phyloP scores from a whole-genome alignment of 2,113 vertebrate species.

The Eidolon helvum region DNA sequence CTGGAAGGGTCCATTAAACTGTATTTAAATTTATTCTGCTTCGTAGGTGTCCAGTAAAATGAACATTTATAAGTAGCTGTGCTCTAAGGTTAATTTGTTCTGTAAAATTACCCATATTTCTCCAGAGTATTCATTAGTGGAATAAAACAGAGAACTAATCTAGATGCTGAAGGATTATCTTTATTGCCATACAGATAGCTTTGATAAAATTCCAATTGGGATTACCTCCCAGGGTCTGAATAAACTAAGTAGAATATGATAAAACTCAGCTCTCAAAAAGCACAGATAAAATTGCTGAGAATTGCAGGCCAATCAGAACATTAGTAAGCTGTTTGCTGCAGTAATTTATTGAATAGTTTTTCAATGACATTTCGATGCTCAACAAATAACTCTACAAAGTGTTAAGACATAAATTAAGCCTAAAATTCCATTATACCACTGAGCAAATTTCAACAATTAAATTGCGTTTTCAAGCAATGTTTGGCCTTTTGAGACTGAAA shows the following conservation, averaged over 20 bases:
- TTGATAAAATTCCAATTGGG: constrained; percentile 80
- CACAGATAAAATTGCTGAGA: constrained; percentile 33
- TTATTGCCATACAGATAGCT: constrained; percentile 76
- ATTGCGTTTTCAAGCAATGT: constrained; percentile 45
- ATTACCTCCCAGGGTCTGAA: constrained; percentile 67
- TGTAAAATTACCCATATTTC: constrained; percentile 79
- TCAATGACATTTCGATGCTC: constrained; percentile 69
- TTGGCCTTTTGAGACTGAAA: constrained; percentile 61
- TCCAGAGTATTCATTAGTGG: constrained; percentile 83
- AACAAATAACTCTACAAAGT: constrained; percentile 67
- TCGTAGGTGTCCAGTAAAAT: constrained; percentile 82
- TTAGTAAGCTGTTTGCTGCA: constrained; percentile 54
- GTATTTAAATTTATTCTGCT: constrained; percentile 78
- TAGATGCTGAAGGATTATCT: constrained; percentile 81
- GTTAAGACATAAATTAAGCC: constrained; percentile 71
- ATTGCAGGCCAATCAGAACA: constrained; percentile 67
- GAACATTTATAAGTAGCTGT: constrained; percentile 75
- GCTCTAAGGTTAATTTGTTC: constrained; percentile 85
- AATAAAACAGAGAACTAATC: constrained; percentile 79
- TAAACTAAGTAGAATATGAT: constrained; percentile 78
- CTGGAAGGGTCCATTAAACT: constrained; percentile 80
- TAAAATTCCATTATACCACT: constrained; percentile 59
- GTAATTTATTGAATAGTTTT: constrained; percentile 71
- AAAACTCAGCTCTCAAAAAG: constrained; percentile 69
- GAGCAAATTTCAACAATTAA: constrained; percentile 59